Evolutionary conservation across 2,888 invertebrate species (phyloP).

Genomic region (Laspeyria flexula): DNA sequence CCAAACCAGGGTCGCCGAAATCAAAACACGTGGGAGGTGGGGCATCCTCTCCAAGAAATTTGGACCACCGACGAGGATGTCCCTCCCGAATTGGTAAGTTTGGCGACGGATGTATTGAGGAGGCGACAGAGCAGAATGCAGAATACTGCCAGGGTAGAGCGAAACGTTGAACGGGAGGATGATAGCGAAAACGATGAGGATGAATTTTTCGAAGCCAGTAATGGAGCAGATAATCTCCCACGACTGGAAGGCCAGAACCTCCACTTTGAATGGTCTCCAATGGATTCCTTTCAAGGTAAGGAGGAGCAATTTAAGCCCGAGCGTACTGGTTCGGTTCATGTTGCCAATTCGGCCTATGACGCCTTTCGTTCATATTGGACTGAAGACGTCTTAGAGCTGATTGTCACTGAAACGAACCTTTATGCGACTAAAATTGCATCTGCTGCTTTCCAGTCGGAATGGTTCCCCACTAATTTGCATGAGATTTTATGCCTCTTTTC

Average conservation of each 20-base stretch:
- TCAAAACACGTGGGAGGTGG: background rate
- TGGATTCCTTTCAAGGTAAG: constrained; percentile 5
- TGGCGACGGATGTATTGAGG: background rate
- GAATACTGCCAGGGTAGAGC: constrained; percentile 2
- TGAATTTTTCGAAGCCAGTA: background rate
- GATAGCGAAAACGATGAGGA: background rate
- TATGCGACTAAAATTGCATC: constrained; percentile 13
- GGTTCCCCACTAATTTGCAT: constrained; percentile 12
- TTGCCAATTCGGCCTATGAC: constrained; percentile 5
- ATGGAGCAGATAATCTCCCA: constrained; percentile 2
- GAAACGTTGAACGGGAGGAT: background rate
- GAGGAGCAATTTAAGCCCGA: constrained; percentile 1
- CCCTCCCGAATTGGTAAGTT: background rate
- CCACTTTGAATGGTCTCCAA: constrained; percentile 5
- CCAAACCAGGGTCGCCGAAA: no score
- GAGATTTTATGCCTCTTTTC: constrained; percentile 10
- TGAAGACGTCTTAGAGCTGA: constrained; percentile 8
- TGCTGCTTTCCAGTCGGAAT: background rate
- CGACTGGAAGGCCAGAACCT: background rate
- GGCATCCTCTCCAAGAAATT: constrained; percentile 5
- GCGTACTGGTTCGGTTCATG: constrained; percentile 1
- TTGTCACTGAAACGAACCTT: constrained; percentile 15
- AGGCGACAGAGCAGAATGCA: background rate
- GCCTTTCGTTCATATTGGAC: constrained; percentile 21
- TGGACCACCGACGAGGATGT: constrained; percentile 7